Evolutionary conservation across 2,888 invertebrate species (phyloP).

Genomic region (Aethes cnicana): DNA sequence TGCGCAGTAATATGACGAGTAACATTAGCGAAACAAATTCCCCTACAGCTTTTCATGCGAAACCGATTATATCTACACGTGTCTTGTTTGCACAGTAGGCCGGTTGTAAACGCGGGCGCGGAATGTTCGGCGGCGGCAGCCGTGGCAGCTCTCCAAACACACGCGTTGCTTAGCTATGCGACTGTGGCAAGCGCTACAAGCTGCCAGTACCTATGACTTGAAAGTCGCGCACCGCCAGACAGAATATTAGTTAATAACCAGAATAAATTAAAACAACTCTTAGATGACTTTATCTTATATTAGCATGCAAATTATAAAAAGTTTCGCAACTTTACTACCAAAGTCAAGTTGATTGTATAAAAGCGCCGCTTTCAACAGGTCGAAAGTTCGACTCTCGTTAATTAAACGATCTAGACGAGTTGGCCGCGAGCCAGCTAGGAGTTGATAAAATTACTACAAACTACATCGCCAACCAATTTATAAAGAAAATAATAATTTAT

Average conservation of each 20-base stretch:
- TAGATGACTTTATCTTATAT: too few relatives aligned
- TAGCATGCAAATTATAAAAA: conserved; percentile 44
- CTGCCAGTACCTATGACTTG: background rate
- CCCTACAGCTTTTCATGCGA: conserved; percentile 54
- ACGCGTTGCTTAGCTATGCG: conserved; percentile 53
- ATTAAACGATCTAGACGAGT: conserved; percentile 76
- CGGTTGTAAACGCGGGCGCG: conserved; percentile 52
- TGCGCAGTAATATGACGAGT: conserved; percentile 19
- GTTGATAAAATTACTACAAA: conserved; percentile 75
- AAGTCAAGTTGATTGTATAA: conserved; percentile 64
- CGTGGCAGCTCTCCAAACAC: conserved; percentile 54
- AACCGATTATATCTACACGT: conserved; percentile 61
- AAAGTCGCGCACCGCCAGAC: background rate
- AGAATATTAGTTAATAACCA: background rate
- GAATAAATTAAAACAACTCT: background rate
- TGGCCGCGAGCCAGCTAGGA: conserved; percentile 68
- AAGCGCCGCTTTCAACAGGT: conserved; percentile 79
- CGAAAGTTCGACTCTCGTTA: conserved; percentile 79
- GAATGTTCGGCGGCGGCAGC: conserved; percentile 41
- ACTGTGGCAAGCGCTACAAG: conserved; percentile 42
- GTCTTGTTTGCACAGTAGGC: conserved; percentile 60
- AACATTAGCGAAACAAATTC: conserved; percentile 43
- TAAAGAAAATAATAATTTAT: conserved; percentile 52
- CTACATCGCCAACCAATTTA: conserved; percentile 48
- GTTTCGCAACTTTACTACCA: conserved; percentile 55